These are phyloP conservation scores for Cavia porcellus DNA, from an alignment of 2,113 vertebrate genomes.

Conservation along the genomic window DNA sequence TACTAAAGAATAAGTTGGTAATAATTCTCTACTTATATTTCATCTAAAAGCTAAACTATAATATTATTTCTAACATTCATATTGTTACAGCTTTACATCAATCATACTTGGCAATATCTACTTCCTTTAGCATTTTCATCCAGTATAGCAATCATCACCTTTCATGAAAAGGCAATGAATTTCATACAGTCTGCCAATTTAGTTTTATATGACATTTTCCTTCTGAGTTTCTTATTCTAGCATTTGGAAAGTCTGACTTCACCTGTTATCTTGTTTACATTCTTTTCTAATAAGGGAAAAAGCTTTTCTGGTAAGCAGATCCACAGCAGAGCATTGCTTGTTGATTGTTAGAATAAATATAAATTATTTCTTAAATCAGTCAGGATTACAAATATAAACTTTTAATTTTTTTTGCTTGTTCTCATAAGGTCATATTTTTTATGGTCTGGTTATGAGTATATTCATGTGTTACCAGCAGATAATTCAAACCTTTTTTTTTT, in stretches of 20 bases:
- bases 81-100: not conserved
- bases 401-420: not conserved
- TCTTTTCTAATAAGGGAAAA: not conserved
- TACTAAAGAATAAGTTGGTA: not conserved
- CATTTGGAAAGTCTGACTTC: not conserved
- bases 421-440: not conserved
- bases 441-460: not conserved
- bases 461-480: not conserved
- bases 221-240: not conserved
- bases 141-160: not conserved
- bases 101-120: not conserved
- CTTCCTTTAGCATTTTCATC: conserved; percentile 49
- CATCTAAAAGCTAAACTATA: not conserved
- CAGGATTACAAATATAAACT: not conserved
- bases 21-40: not conserved
- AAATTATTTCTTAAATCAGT: not conserved
- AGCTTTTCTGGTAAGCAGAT: not conserved
- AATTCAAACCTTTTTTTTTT: not conserved
- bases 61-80: conserved; percentile 49
- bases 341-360: not conserved
- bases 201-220: conserved; percentile 7
- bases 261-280: not conserved
- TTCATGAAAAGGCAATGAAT: not conserved
- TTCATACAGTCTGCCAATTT: conserved; percentile 45
- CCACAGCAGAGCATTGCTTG: not conserved